A percentile compares a stretch with the other conserved stretches of the same genome.
These are phyloP conservation scores for Echinops telfairi DNA, from an alignment of 2,113 vertebrate species.

Conservation along the genomic window DNA sequence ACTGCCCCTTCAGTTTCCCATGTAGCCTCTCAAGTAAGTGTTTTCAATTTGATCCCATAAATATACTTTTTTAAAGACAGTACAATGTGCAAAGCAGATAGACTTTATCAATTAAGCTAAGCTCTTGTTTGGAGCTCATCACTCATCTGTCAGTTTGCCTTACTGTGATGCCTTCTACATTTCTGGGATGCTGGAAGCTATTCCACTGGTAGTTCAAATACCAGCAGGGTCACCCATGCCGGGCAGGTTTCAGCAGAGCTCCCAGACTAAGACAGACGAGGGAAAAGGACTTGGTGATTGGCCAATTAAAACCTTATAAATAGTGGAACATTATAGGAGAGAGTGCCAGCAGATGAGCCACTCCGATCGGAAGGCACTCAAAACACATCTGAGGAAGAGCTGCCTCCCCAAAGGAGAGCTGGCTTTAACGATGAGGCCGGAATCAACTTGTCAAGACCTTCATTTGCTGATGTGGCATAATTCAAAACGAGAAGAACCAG, in stretches of 20 bases:
- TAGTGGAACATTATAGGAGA: neutral
- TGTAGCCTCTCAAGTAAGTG: neutral
- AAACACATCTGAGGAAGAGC: neutral
- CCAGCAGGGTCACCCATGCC: neutral
- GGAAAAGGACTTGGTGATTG: neutral
- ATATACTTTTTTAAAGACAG: neutral
- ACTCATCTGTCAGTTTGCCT: neutral
- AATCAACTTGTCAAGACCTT: neutral
- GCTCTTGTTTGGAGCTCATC: neutral
- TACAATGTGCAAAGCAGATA: neutral
- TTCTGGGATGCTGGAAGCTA: neutral
- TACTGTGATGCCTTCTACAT: neutral
- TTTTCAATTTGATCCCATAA: neutral
- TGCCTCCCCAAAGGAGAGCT: neutral
- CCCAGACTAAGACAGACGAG: neutral
- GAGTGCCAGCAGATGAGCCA: neutral
- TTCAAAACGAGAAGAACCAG: neutral
- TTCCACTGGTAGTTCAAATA: neutral
- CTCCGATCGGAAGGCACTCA: neutral
- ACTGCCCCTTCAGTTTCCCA: too few species aligned
- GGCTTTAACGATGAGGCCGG: neutral
- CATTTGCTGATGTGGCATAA: neutral
- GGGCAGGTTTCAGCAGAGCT: neutral
- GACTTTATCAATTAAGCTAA: neutral
- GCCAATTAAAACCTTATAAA: neutral